These are phyloP conservation scores for Potamilus streckersoni DNA, from an alignment of 1,140 invertebrate species.

Conservation along the genomic window DNA sequence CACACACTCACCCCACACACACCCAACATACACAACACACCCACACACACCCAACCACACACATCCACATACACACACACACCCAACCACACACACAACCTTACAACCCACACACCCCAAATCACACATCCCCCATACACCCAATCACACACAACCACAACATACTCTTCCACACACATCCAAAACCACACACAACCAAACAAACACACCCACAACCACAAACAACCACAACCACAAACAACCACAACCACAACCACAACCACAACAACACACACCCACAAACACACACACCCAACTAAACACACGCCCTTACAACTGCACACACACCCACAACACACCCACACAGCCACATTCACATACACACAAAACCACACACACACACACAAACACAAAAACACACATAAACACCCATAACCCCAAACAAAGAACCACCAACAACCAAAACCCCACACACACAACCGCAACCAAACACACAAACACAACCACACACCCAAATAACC, in stretches of 20 bases:
- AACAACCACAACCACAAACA: too few relatives aligned
- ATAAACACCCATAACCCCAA: slow-evolving; percentile 1
- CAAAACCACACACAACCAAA: not conserved
- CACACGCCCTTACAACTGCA: not conserved
- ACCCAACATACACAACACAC: too few relatives aligned
- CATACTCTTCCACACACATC: not conserved
- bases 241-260: too few relatives aligned
- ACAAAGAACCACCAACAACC: too few relatives aligned
- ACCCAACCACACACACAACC: not conserved
- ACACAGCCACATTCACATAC: not conserved
- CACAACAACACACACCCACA: too few relatives aligned
- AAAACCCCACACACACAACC: slow-evolving; percentile 1
- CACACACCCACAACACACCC: too few relatives aligned
- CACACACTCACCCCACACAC: too few relatives aligned
- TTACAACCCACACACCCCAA: slow-evolving; percentile 5
- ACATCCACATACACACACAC: not conserved
- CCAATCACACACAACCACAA: not conserved
- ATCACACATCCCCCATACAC: not conserved
- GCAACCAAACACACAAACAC: not conserved
- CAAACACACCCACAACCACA: too few relatives aligned
- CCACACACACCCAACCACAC: too few relatives aligned
- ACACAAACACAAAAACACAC: not conserved
- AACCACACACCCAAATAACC: too few relatives aligned
- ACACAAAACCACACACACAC: not conserved
- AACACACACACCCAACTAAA: too few relatives aligned